Evolutionary conservation across 2,888 invertebrate genomes (phyloP), one percentile per base, ranked within the genome.

Genomic region (Callimorpha dominula): DNA sequence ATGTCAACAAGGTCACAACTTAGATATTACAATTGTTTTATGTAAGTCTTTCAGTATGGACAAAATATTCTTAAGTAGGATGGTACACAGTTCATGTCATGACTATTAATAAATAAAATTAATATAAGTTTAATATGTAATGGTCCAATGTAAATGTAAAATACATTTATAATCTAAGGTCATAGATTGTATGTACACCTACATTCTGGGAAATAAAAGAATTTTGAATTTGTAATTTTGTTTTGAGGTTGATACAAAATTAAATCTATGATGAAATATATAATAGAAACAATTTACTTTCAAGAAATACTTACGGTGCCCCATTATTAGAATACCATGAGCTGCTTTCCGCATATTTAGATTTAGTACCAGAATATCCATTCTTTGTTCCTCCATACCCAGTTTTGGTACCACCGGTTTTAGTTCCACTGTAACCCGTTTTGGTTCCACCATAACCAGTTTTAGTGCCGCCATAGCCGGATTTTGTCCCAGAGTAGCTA

Each of bases 311-410:
- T 91, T 86, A 94, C 94, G 81, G 84, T 20, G 76, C 76, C 76
- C 91, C 92, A 65, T 89, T 83, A 42, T 84, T 82, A 6, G 92
- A 87, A 76, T 91, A 82, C 92, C 93, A 94, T 3, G 92, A 85
- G 65, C 86, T 87, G 7, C 73, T 81, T 69, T 90, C 90, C 1
- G 90, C 90, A 75, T 93, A 93, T 6, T 81, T 80, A 49, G 73
- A 78, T 54, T 84, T 82, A 7, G 85, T 83, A 0, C 81, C 79
- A 1, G 75, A 68, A 43, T 74, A 77, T 0, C 54, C 72, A 42
- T 70, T 79, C 67, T 83, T 82, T 31, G 75, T 79, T 8, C 80
- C 82, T 4, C 76, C 49, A 71, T 81, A 80, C 6, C 73, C 75
- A 12, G 76, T 81, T 65, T 67, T 54, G 6, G 54, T 54, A 54